A percentile compares a stretch with the other conserved stretches of the same genome.
These are phyloP conservation scores for Paramormyrops kingsleyae DNA, from an alignment of 2,113 vertebrate genomes.

Conservation along the genomic window DNA sequence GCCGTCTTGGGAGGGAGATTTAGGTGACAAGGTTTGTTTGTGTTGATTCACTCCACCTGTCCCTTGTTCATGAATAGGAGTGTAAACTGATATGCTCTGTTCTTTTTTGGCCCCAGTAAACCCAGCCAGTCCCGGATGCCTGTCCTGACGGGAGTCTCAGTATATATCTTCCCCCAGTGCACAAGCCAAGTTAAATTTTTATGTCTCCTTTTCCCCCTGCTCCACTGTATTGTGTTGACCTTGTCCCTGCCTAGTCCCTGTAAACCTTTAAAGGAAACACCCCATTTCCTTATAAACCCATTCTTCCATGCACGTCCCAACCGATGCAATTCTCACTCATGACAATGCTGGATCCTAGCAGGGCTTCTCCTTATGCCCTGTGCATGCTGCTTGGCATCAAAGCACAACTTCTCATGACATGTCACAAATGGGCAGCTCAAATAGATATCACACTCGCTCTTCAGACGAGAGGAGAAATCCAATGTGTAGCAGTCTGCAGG, in stretches of 20 bases:
- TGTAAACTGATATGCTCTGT: neutral
- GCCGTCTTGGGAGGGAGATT: neutral
- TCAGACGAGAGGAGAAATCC: neutral
- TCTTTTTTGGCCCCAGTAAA: neutral
- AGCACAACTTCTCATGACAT: neutral
- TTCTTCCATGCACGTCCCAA: neutral
- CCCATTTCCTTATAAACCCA: neutral
- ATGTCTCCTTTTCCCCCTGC: neutral
- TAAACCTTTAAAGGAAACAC: neutral
- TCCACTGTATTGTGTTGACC: neutral
- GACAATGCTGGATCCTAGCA: neutral
- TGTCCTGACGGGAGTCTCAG: neutral
- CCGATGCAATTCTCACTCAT: neutral
- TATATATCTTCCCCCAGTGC: neutral
- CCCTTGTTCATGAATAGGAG: neutral
- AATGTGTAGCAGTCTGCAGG: constrained; percentile 3
- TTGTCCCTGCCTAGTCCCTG: neutral
- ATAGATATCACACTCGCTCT: neutral
- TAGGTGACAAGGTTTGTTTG: constrained; percentile 1
- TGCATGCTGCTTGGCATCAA: neutral
- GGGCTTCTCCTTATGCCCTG: neutral
- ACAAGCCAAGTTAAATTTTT: neutral
- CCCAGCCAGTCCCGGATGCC: neutral
- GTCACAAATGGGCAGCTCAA: constrained; percentile 3
- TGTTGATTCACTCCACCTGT: neutral